Base-by-base conservation (phyloP, 1,140 invertebrate genomes). In the Stegodyphus dumicola region DNA sequence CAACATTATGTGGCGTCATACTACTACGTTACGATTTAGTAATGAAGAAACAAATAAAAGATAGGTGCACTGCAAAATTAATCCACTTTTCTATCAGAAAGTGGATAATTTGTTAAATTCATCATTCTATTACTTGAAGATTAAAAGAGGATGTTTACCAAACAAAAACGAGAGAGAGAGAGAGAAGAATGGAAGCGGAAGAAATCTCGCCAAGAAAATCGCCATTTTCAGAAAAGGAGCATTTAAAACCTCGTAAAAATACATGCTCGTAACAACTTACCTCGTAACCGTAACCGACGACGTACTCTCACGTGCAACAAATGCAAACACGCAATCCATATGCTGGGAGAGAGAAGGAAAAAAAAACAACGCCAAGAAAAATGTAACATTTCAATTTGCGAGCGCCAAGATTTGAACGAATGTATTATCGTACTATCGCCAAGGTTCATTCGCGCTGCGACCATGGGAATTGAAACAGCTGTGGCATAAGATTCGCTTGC, bases 311-410 rank as follows among this genome's bases (percentile, higher is more conserved):
- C 73, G 51, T 56, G 73, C 51, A 54, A 49, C 73, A 75, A 75
- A 53, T 75, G 73, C 52, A 54, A 54, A 75, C 73, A 75, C 73
- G 73, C 73, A 56, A 73, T 33, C 33, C 33, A 33, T 33, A 33
- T 33, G 33, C 10, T 49, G 13, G 70, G 11, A 17, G n/a, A 54
- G 6, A 6, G 11, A 51, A n/a, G 54, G 48, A 54, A 60, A 60
- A 60, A 75, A 75, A 75, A 75, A 75, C 9, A 56, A 75, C 18
- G 11, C 49, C 51, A 10, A 60, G 56, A 9, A 60, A 9, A 60
- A 60, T 11, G 69, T 71, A 75, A 75, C 73, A 75, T 75, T 75
- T 75, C 73, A 75, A 75, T 75, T 75, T 75, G 52, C 70, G 5
- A 52, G 70, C 69, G 17, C 33, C 69, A 33, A 54, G 73, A 75